phyloP scores from a whole-genome alignment of 2,797 vertebrate genomes.

The Rhinichthys osculus region DNA sequence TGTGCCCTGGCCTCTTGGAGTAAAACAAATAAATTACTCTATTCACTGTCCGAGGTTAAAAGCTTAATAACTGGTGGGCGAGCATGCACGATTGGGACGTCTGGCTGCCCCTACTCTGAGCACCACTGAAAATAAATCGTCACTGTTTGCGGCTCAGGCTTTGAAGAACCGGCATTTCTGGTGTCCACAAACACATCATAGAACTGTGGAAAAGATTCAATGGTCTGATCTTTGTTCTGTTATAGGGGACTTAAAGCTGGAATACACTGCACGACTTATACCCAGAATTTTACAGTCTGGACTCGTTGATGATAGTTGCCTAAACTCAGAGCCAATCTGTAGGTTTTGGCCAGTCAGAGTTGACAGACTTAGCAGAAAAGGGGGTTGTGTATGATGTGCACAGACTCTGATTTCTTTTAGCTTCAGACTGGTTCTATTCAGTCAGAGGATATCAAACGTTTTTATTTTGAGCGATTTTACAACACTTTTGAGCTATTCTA shows the following conservation, averaged over 20 bases:
- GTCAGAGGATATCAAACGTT: neutral
- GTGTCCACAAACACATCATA: constrained; percentile 17
- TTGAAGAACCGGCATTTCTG: constrained; percentile 14
- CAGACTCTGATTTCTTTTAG: neutral
- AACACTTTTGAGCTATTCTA: neutral
- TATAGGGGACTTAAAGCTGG: neutral
- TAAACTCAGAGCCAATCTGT: neutral
- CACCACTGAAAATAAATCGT: constrained; percentile 39
- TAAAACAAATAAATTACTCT: constrained; percentile 59
- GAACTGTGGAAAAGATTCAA: neutral
- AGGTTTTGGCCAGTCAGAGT: neutral
- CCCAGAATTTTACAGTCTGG: neutral
- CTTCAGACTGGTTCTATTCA: neutral
- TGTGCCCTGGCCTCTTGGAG: constrained; percentile 34
- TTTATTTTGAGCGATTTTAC: neutral
- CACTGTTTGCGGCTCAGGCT: constrained; percentile 23
- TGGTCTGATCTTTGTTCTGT: neutral
- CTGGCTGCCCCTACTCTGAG: constrained; percentile 21
- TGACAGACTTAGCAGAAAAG: neutral
- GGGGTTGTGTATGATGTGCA: neutral
- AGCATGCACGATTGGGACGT: constrained; percentile 30
- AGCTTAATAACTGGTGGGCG: constrained; percentile 41
- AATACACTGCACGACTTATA: neutral
- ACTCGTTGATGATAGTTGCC: neutral
- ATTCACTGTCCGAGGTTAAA: constrained; percentile 57